Percentiles rank a stretch among this genome's conserved stretches.
Conservation (phyloP, 2,113 vertebrate genomes). For the Probosciger aterrimus region DNA sequence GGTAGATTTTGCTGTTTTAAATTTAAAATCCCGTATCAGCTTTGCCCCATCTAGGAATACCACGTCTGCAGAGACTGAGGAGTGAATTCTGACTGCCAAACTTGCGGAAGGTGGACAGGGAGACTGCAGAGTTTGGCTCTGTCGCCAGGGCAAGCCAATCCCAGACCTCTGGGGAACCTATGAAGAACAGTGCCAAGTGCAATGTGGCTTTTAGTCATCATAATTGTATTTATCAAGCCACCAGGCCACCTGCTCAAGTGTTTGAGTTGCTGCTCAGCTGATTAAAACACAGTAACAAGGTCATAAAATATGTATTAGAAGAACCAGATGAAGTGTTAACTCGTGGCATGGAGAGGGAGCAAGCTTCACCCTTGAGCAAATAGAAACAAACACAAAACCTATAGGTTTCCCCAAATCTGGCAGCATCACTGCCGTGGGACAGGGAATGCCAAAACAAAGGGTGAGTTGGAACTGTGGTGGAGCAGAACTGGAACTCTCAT, state of each 20-base stretch:
- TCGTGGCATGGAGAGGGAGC: neutral
- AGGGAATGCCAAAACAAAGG: neutral
- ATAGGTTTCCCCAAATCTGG: neutral
- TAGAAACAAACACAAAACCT: neutral
- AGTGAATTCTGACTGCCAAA: neutral
- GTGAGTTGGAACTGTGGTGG: rapidly evolving
- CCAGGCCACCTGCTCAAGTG: conserved; percentile 47
- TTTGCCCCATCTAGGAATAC: neutral
- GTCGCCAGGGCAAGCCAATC: neutral
- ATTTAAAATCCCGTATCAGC: neutral
- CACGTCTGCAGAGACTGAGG: neutral
- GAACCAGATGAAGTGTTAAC: conserved; percentile 18
- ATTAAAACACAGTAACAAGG: neutral
- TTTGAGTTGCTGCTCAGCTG: neutral
- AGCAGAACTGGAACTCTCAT: neutral
- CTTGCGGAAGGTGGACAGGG: neutral
- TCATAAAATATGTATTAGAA: conserved; percentile 59
- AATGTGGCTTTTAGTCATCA: conserved; percentile 26
- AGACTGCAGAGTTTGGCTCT: neutral
- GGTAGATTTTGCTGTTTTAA: neutral
- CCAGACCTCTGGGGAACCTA: neutral
- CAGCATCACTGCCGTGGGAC: rapidly evolving
- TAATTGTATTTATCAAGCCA: conserved; percentile 51
- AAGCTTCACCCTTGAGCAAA: neutral
- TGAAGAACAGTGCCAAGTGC: neutral